Base-by-base conservation (phyloP, 2,888 invertebrate genomes). In the Dilophus febrilis region DNA sequence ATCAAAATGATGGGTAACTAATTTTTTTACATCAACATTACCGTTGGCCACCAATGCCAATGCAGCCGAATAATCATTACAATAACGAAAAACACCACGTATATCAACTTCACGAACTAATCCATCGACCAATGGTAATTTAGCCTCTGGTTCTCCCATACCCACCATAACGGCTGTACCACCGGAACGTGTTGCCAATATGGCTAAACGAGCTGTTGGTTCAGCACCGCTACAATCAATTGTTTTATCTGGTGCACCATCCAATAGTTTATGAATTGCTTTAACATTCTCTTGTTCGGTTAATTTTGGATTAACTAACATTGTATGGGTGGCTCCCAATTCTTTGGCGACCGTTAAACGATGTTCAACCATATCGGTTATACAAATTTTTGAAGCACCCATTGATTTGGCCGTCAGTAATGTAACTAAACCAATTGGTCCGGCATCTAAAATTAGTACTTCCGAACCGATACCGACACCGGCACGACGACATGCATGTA, bases 201-300 rank as follows among this genome's bases (percentile, higher is more conserved):
- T 70, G 0, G 82, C 81, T 28, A 85, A 59, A 27, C 81, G 67
- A 28, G 84, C 74, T 37, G 81, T 80, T n/a, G 78, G 62, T 55
- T 87, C 78, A 2, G 77, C 84, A 3, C 94, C 95, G 49, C 81
- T 81, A 46, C 91, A 92, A 54, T 95, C 94, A 47, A 94, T 78
- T 3, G 84, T 74, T 42, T 78, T 70, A 45, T 83, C 77, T 0
- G 83, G 82, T 39, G 68, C 65, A 5, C 58, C 65, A 1, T 74
- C 79, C 43, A 87, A 62, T 4, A 69, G 51, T 34, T 65, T 53
- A 44, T 70, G 69, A 18, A 87, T 67, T 46, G 66, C 63, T 46
- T 69, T 57, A 3, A 76, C 70, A 29, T 74, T 58, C 0, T 71
- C 67, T 2, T 70, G 67, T 42, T 79, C 77, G 6, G 65, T 59